Conservation (phyloP, 2,797 vertebrate genomes). For the Myotis vivesi region DNA sequence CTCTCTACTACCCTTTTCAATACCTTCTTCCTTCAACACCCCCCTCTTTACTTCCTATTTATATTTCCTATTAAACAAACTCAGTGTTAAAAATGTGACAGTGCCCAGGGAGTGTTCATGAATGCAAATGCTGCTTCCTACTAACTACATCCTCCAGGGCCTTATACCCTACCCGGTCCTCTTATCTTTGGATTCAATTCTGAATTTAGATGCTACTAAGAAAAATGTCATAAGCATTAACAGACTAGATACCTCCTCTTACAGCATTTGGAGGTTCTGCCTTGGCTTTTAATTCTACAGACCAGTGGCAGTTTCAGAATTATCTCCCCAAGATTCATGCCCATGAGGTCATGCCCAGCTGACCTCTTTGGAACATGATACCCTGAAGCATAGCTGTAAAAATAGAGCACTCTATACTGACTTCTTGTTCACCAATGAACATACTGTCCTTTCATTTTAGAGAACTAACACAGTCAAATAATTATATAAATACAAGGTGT, state of each 20-base stretch:
- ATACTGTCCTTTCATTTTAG: background rate
- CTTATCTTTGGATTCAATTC: constrained; percentile 40
- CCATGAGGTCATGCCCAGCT: constrained; percentile 54
- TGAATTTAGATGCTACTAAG: background rate
- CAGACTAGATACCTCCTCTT: background rate
- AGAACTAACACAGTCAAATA: background rate
- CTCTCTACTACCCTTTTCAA: background rate
- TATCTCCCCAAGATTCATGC: constrained; percentile 6
- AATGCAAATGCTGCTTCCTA: background rate
- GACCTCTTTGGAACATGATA: constrained; percentile 45
- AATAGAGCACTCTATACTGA: constrained; percentile 49
- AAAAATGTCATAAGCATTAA: background rate
- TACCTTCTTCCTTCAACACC: constrained; percentile 3
- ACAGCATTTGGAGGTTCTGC: background rate
- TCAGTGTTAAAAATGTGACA: constrained; percentile 7
- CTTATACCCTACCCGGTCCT: background rate
- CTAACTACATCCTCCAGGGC: background rate
- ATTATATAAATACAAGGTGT: background rate
- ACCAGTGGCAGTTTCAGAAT: background rate
- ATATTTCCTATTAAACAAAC: background rate
- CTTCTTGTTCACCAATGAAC: constrained; percentile 25
- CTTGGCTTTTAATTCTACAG: background rate
- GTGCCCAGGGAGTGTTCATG: background rate
- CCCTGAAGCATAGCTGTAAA: constrained; percentile 56
- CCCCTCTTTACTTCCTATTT: background rate